Evolutionary conservation across 1,140 invertebrate genomes (phyloP).

Genomic region (Pararge aegeria): DNA sequence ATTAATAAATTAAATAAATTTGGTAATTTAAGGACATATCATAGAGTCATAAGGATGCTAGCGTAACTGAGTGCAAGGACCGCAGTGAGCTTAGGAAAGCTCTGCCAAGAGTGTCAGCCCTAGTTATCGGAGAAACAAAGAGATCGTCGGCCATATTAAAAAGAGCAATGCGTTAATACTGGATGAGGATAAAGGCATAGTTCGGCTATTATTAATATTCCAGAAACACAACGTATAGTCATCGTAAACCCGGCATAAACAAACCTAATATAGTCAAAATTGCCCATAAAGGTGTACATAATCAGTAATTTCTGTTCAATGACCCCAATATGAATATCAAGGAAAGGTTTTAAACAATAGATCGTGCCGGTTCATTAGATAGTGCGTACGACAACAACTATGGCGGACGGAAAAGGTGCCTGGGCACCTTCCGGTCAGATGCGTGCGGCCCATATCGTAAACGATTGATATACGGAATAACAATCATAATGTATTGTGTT

Average conservation of each 20-base stretch:
- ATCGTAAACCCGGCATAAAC: neutral
- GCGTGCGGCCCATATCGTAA: slow-evolving; percentile 58
- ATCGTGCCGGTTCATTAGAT: slow-evolving; percentile 61
- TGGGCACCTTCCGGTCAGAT: slow-evolving; percentile 63
- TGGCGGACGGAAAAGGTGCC: slow-evolving; percentile 60
- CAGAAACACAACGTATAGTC: no score
- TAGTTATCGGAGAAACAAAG: no score
- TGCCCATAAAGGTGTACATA: slow-evolving; percentile 20
- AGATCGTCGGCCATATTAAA: no score
- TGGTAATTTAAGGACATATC: no score
- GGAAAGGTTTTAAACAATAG: slow-evolving; percentile 61
- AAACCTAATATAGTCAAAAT: slow-evolving; percentile 20
- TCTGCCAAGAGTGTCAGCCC: no score
- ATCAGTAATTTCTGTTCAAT: slow-evolving; percentile 45
- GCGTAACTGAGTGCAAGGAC: no score
- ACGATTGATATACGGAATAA: slow-evolving; percentile 47
- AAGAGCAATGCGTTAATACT: no score
- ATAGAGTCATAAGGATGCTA: no score
- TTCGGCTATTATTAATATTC: no score
- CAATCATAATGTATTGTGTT: slow-evolving; percentile 25
- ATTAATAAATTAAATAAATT: no score
- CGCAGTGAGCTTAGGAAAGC: no score
- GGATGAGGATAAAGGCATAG: no score
- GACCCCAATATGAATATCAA: slow-evolving; percentile 59
- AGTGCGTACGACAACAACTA: slow-evolving; percentile 51